Base-by-base conservation (phyloP, 2,797 vertebrate species). In the Pipistrellus kuhlii region DNA sequence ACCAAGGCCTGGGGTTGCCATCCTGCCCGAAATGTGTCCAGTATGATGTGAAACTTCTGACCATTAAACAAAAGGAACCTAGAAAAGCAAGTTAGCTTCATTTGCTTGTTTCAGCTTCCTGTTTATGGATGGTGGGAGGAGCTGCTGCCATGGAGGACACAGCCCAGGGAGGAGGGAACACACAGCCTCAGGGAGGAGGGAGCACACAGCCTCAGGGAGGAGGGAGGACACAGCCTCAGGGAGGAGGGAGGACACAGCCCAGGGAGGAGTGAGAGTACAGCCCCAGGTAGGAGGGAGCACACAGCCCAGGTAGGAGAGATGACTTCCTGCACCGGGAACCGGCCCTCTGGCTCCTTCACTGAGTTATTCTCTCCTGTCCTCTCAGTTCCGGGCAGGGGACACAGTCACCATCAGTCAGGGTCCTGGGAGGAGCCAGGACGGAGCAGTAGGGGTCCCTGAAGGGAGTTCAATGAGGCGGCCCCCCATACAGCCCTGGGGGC, bases 61-160 rank as follows among this genome's bases (percentile, higher is more conserved):
- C 75, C 75, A 93, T 91, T 93, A 71, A 93, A 93, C 35, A 87
- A 81, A 88, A 87, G 86, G 41, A 91, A 89, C 32, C 64, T 78
- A 87, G 68, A 55, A 80, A 83, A 75, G 87, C 27, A 86, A 48
- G 41, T 75, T 77, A 85, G 46, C 35, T 66, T 77, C 23, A 21
- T 85, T 72, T 89, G 59, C 41, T 23, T 3, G 3, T 66, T 75
- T 69, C 82, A 57, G 41, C 25, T 68, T 27, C 2, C 20, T 46
- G 32, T n/a, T 51, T 9, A 46, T 48, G 21, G 27, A 48, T 0
- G 2, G 72, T 6, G 8, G 38, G 66, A 69, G 9, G 11, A 32
- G 13, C 48, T 32, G 0, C 23, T 14, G 2, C 5, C 0, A 0
- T 0, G 11, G 13, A 38, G 9, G 41, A 35, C 13, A 0, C 0